Evolutionary conservation across 2,113 vertebrate species (phyloP), one percentile per base, ranked within the genome.

Genomic region (Neofelis nebulosa): DNA sequence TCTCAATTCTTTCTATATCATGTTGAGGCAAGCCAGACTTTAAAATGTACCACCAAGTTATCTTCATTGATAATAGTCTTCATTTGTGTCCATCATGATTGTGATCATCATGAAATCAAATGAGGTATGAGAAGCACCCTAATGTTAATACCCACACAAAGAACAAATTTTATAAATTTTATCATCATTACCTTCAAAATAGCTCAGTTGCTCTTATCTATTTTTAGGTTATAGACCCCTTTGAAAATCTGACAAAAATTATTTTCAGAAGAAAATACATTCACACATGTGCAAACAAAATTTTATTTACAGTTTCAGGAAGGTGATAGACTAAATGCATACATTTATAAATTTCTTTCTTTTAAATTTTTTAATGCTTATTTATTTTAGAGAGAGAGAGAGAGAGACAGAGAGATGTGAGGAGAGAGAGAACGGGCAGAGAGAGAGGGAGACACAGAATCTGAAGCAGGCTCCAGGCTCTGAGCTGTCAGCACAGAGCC

Each of bases 31-130:
- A 91, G 55, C 29, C 55, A 80, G 36, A 91, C 23, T 84, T 97
- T 76, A 88, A 94, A 91, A 88, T 88, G 18, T 41, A 63, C 21
- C 36, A 71, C 94, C 74, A 96, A 79, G 57, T 88, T 55, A 74
- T 33, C 65, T 38, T 88, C 33, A 68, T 27, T 38, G 33, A 96
- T 81, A 97, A 88, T 41, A 79, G 38, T 89, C 86, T 94, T 95
- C 63, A 83, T 95, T 71, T 91, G 33, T 80, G 84, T 63, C 89
- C 33, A 52, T 84, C 73, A 89, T 50, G 63, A 61, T 65, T 96
- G 31, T 86, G 66, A 84, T 94, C 57, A 94, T 63, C 36, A 84
- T 86, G 4, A 87, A 84, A 93, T 94, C 83, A 80, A 96, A 92
- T 90, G 36, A 79, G 86, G 4, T 81, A 6, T 81, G 41, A 80